Conservation (phyloP, 2,888 invertebrate species). For the Galerucella pusilla region DNA sequence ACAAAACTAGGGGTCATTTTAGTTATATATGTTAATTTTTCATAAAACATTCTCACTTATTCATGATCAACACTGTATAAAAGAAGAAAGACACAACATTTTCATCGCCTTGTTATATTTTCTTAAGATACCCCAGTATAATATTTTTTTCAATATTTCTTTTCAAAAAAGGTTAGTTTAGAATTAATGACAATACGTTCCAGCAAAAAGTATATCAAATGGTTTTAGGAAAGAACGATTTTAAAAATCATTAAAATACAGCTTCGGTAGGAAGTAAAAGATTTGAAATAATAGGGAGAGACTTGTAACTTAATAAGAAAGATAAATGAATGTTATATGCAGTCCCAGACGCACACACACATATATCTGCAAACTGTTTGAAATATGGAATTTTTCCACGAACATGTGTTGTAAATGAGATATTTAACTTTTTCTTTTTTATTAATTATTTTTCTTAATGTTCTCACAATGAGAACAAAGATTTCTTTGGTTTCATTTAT, state of each 20-base stretch:
- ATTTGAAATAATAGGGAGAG: constrained; percentile 46
- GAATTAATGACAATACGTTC: constrained; percentile 23
- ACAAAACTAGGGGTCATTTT: too few species aligned
- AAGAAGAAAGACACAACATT: too few species aligned
- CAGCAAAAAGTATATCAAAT: constrained; percentile 47
- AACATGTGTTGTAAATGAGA: constrained; percentile 14
- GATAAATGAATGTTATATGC: constrained; percentile 19
- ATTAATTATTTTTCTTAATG: background rate
- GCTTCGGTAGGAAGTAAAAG: constrained; percentile 45
- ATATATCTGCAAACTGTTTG: constrained; percentile 36
- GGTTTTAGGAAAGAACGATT: constrained; percentile 56
- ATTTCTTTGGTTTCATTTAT: background rate
- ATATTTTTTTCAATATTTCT: background rate
- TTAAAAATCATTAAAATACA: constrained; percentile 52
- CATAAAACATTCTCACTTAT: too few species aligned
- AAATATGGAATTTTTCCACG: constrained; percentile 44
- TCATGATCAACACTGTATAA: too few species aligned
- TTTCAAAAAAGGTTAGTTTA: background rate
- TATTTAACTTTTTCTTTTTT: constrained; percentile 6
- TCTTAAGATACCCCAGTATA: background rate
- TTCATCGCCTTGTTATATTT: background rate
- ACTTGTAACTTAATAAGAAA: constrained; percentile 35
- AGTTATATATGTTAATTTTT: too few species aligned
- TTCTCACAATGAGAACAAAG: background rate
- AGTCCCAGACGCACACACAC: constrained; percentile 5